phyloP scores from a whole-genome alignment of 2,113 vertebrate genomes.

The Uropsilus gracilis region DNA sequence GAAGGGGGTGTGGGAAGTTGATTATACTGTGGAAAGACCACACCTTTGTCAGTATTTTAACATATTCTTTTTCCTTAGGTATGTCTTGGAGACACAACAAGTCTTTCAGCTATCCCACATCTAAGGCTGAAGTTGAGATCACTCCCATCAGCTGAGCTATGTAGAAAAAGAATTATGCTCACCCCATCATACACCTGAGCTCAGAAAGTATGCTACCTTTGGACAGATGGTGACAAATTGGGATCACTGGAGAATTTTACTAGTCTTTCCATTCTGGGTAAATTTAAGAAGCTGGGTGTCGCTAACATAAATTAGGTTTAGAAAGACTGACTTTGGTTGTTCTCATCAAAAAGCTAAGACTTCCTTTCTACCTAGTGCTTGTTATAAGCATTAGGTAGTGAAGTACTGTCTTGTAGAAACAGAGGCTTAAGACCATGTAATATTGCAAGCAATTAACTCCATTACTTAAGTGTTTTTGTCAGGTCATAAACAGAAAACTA shows the following conservation, averaged over 20 bases:
- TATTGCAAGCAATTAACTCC: neutral
- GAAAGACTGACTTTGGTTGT: neutral
- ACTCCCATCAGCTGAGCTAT: neutral
- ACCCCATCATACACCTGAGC: neutral
- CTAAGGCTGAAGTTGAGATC: neutral
- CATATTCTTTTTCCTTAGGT: neutral
- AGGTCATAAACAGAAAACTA: neutral
- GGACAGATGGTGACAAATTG: neutral
- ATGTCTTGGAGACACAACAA: neutral
- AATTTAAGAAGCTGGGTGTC: neutral
- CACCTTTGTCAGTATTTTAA: too few relatives aligned
- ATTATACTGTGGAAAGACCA: rapidly evolving
- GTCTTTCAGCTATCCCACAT: neutral
- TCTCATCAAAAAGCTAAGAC: neutral
- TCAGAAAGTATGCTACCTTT: neutral
- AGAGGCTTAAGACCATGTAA: neutral
- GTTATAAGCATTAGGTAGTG: neutral
- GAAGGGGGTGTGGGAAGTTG: rapidly evolving
- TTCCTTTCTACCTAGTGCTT: neutral
- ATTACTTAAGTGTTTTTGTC: neutral
- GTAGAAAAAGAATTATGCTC: neutral
- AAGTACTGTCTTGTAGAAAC: neutral
- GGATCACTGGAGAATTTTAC: neutral
- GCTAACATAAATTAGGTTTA: neutral
- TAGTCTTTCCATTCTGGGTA: neutral